These are phyloP conservation scores for Sebastes hubbsi DNA, from an alignment of 2,797 vertebrate genomes.

Conservation along the genomic window DNA sequence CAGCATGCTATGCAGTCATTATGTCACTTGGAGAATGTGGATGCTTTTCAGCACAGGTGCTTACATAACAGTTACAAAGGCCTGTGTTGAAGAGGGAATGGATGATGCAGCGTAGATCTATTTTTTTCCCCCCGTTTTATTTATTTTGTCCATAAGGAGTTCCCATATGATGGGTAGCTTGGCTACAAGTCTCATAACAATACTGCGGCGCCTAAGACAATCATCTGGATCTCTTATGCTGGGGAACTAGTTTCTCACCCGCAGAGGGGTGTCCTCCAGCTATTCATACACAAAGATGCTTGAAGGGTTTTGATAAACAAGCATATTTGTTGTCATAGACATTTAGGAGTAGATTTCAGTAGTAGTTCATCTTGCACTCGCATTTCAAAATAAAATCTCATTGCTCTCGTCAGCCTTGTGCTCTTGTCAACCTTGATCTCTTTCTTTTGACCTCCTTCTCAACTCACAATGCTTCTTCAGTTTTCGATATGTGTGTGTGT, in stretches of 20 bases:
- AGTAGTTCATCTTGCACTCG: conserved; percentile 83
- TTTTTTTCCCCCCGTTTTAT: conserved; percentile 50
- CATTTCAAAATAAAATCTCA: conserved; percentile 86
- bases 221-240: conserved; percentile 87
- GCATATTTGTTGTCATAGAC: conserved; percentile 83
- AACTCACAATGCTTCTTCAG: conserved; percentile 84
- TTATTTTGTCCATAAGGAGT: conserved; percentile 70
- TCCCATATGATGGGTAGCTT: conserved; percentile 89
- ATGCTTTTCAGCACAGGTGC: conserved; percentile 6
- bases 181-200: conserved; percentile 86
- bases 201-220: conserved; percentile 92
- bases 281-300: conserved; percentile 84
- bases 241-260: conserved; percentile 83
- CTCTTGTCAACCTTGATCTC: conserved; percentile 76
- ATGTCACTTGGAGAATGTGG: conserved; percentile 5
- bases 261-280: conserved; percentile 86
- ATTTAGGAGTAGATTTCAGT: conserved; percentile 84
- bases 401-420: conserved; percentile 82
- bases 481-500: conserved; percentile 70
- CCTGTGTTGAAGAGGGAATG: conserved; percentile 29
- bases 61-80: conserved; percentile 11
- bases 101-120: conserved; percentile 53
- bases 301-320: conserved; percentile 89
- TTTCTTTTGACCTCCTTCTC: conserved; percentile 70
- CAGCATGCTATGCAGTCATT: conserved; percentile 30